Evolutionary conservation across 1,140 invertebrate species (phyloP).

Genomic region (Penaeus vannamei): DNA sequence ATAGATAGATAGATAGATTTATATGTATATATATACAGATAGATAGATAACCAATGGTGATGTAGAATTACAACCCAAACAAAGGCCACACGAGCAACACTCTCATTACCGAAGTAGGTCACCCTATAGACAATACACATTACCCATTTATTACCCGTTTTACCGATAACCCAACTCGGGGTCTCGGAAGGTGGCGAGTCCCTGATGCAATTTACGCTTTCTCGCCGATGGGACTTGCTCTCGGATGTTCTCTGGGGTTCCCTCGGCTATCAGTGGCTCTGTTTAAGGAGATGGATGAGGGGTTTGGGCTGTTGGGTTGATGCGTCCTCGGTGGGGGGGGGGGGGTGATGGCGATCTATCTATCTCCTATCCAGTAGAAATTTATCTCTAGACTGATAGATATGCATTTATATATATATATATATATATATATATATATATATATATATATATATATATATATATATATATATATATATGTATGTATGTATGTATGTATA

Average conservation of each 20-base stretch:
- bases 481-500: not conserved
- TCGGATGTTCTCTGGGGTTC: no score
- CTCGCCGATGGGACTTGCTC: no score
- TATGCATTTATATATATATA: constrained; percentile 12
- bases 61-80: not conserved
- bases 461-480: constrained; percentile 11
- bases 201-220: no score
- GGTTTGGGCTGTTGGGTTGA: no score
- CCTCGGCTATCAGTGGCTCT: no score
- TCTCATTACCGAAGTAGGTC: not conserved
- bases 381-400: not conserved
- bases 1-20: no score
- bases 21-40: not conserved
- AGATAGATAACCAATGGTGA: not conserved
- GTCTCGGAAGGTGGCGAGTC: no score
- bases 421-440: constrained; percentile 30
- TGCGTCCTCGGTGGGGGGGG: no score
- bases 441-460: constrained; percentile 33
- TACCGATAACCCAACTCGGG: not conserved
- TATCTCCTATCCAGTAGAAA: no score
- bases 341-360: no score
- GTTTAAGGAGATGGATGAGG: no score
- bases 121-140: not conserved
- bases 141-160: not conserved
- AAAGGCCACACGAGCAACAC: not conserved